Conservation (phyloP, 2,797 vertebrate genomes). For the Dromococcyx pavoninus region DNA sequence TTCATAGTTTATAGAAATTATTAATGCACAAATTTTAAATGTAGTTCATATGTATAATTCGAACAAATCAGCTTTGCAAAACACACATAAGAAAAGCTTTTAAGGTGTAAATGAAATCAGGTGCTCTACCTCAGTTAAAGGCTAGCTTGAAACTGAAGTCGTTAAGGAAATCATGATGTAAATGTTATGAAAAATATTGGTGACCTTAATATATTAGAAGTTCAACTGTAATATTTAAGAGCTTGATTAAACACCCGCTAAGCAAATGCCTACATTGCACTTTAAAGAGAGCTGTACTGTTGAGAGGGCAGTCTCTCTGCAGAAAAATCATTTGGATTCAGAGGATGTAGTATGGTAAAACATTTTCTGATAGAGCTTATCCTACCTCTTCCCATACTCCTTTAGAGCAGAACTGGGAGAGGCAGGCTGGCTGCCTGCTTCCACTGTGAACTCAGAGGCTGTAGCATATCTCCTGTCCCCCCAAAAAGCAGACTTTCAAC, state of each 20-base stretch:
- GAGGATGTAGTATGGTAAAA: not conserved
- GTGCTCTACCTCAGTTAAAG: conserved; percentile 20
- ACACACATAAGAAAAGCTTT: conserved; percentile 10
- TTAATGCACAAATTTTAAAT: conserved; percentile 44
- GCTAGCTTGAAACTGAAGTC: conserved; percentile 19
- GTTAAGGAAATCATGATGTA: not conserved
- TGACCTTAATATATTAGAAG: not conserved
- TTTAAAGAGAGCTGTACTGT: not conserved
- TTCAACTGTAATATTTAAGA: not conserved
- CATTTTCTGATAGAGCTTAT: not conserved
- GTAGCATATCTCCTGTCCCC: not conserved
- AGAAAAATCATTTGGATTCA: conserved; percentile 8
- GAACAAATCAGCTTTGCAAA: conserved; percentile 52
- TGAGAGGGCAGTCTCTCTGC: not conserved
- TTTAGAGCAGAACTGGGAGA: not conserved
- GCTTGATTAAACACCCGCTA: not conserved
- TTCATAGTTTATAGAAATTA: conserved; percentile 34
- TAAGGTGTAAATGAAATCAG: conserved; percentile 40
- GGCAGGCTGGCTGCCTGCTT: not conserved
- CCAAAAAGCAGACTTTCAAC: not conserved
- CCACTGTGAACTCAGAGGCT: no score
- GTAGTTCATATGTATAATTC: conserved; percentile 4
- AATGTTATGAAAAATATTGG: not conserved
- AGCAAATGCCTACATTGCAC: not conserved
- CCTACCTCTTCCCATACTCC: not conserved